phyloP scores from a whole-genome alignment of 2,113 vertebrate genomes.

The Phylloscopus trochilus region DNA sequence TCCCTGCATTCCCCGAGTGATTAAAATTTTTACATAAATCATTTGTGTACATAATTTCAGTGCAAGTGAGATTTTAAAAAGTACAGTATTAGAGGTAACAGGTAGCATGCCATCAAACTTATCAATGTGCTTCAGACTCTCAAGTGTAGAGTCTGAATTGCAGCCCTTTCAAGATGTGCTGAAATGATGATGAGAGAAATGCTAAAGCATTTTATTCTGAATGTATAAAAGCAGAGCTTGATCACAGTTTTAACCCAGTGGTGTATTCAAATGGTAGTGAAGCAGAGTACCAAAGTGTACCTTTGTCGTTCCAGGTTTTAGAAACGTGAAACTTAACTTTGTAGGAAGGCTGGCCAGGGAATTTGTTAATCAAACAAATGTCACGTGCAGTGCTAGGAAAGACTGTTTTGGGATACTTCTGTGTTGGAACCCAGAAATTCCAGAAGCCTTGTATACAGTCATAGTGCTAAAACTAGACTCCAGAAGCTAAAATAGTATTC shows the following conservation, averaged over 20 bases:
- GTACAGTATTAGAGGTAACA: background rate
- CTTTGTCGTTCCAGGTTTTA: background rate
- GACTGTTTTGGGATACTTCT: background rate
- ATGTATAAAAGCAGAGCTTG: background rate
- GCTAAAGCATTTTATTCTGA: background rate
- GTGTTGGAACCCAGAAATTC: background rate
- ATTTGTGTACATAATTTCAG: background rate
- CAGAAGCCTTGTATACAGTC: background rate
- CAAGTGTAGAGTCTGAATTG: background rate
- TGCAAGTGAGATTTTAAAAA: background rate
- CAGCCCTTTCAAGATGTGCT: background rate
- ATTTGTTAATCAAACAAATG: background rate
- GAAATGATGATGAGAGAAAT: background rate
- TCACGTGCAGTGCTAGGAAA: background rate
- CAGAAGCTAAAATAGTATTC: background rate
- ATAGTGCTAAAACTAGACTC: background rate
- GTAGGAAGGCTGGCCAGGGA: background rate
- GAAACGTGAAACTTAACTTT: background rate
- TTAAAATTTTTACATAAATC: background rate
- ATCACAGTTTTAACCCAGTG: background rate
- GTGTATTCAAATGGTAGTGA: background rate
- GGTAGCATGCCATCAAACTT: background rate
- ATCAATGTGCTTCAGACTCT: background rate
- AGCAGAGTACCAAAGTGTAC: background rate
- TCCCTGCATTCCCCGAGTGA: background rate